Base-by-base conservation (phyloP, 2,113 vertebrate species). In the Chlamydotis undulata region DNA sequence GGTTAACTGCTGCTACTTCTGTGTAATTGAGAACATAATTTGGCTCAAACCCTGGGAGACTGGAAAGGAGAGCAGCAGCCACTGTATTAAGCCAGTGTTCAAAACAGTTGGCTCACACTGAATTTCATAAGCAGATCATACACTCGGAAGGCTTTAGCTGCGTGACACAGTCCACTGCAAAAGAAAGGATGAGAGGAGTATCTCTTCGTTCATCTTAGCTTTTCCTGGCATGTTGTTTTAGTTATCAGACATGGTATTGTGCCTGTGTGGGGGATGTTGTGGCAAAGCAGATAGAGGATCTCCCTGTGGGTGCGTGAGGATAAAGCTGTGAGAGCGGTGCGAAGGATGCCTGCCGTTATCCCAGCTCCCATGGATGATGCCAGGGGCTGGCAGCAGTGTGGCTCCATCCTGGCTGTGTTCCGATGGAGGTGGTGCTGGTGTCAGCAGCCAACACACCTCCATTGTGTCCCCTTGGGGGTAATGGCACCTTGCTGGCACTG, bases 21-120 rank as follows among this genome's bases (percentile, higher is more conserved):
- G 0, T 91, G 95, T 94, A 93, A 95, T 75, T 91, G 89, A 97
- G 93, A 94, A 85, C 82, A 84, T 88, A 83, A 93, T 94, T 96
- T 95, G 90, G 73, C 91, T 94, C 79, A 93, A 83, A 55, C 92
- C 87, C 87, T 89, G 71, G 37, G 89, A 95, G 92, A 65, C 56
- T 83, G 75, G 87, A 91, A 89, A 92, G 81, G 74, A 95, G 92
- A 87, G 81, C 55, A 47, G 91, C 84, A 93, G 84, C 87, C 95
- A 73, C 91, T 96, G 68, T 80, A 63, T 88, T 94, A 90, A 96
- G 49, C 91, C 83, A 89, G 1, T 61, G 31, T 86, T 95, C 87
- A 95, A 93, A 89, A 85, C 81, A 82, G 41, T 96, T 95, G 93
- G 86, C 92, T 94, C 78, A 52, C 49, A 16, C 22, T 76, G 90